Evolutionary conservation across 92 coral and sea anemone genomes (phyloP), one percentile per base, ranked within the genome.

Genomic region (Montipora capitata): DNA sequence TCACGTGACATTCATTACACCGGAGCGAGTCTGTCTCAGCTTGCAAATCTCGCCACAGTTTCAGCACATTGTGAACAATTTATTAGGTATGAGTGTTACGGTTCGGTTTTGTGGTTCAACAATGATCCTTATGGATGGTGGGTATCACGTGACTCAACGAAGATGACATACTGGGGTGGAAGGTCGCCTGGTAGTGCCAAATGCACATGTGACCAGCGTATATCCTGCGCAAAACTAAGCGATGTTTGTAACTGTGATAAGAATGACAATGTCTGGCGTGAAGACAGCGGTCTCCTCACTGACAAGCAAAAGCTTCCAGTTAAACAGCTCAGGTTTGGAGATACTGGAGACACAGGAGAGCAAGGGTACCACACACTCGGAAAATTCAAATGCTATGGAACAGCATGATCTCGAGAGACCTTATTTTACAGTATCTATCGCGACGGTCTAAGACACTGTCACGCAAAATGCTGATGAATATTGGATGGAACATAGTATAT

Each of bases 271-370:
- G 69, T 43, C 12, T 75, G 87, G 82, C 85, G 78, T 38, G 83
- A 79, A 58, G 91, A 86, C 73, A 74, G 90, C 78, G 87, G 90
- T 65, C 87, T 85, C 38, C 83, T 87, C 42, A 72, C 81, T 49
- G 81, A 63, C 69, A 87, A 81, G 74, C 44, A 66, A n/a, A 27
- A 27, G 35, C 35, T 27, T 13, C 97, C 95, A 39, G 97, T 94
- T 35, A 76, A 87, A 76, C 93, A 93, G 84, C 87, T 92, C 64
- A 81, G 95, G 83, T 74, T 92, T 64, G 93, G 93, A 5, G 93
- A 90, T 54, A 59, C 80, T 27, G 35, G 35, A 27, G 35, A 1
- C 35, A 27, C 1, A 27, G 35, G 35, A 1, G 35, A 27, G 35
- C 35, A 27, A 27, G 35, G 35, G 35, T 27, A 27, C 35, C 35